A percentile compares a stretch with the other conserved stretches of the same genome.
Evolutionary conservation across 2,888 invertebrate species (phyloP).

Genomic region (Microplitis manilae): DNA sequence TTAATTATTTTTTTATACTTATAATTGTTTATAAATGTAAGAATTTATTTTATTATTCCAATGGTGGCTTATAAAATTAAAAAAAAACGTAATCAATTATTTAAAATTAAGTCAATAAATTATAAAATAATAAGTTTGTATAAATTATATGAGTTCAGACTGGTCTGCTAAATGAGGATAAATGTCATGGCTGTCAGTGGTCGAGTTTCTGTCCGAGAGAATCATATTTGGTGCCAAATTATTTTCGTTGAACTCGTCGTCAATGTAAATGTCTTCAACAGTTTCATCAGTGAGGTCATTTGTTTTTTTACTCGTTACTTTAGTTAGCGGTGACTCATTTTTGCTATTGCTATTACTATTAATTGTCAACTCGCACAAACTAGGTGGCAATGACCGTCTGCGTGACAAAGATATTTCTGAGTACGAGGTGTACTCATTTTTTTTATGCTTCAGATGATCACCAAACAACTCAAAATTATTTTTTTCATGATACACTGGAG

Average conservation of each 20-base stretch:
- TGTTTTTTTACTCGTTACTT: slow-evolving; percentile 57
- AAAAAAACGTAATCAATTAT: not conserved
- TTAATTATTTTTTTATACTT: not conserved
- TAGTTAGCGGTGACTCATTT: slow-evolving; percentile 52
- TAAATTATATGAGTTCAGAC: not conserved
- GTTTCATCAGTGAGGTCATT: slow-evolving; percentile 52
- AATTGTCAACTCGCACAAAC: slow-evolving; percentile 53
- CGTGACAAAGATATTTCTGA: slow-evolving; percentile 51
- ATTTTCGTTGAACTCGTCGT: slow-evolving; percentile 61
- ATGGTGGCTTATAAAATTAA: not conserved
- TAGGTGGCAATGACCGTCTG: slow-evolving; percentile 61
- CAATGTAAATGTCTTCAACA: slow-evolving; percentile 63
- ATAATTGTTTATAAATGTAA: not conserved
- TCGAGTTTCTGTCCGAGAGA: slow-evolving; percentile 55
- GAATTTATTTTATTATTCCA: not conserved
- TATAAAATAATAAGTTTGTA: not conserved
- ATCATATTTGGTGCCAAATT: slow-evolving; percentile 62
- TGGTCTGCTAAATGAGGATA: slow-evolving; percentile 50
- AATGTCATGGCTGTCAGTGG: slow-evolving; percentile 54
- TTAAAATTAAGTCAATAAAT: not conserved
- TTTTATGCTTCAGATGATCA: slow-evolving; percentile 45
- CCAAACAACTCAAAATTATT: slow-evolving; percentile 51
- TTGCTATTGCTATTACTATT: slow-evolving; percentile 28
- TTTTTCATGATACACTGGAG: not conserved
- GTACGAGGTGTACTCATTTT: slow-evolving; percentile 54